phyloP scores from a whole-genome alignment of 2,113 vertebrate species.

The Rhabdomys dilectus region DNA sequence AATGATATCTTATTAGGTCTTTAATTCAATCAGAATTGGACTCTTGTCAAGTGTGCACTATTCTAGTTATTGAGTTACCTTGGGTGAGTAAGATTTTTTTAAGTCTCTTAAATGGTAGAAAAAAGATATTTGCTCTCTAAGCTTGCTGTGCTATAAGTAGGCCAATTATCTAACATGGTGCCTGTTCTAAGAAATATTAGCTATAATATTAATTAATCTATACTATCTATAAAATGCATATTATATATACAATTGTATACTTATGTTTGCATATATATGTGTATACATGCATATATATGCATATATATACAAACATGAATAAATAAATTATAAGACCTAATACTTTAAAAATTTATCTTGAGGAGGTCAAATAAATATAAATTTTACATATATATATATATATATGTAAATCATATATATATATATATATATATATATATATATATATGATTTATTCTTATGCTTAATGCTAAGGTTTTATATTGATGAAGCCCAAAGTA shows the following conservation, averaged over 20 bases:
- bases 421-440: neutral
- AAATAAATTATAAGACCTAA: neutral
- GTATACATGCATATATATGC: neutral
- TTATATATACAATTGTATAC: neutral
- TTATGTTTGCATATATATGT: no score
- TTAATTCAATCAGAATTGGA: neutral
- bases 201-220: neutral
- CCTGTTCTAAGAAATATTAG: neutral
- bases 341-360: slow-evolving; percentile 5
- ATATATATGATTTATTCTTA: neutral
- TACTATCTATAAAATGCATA: neutral
- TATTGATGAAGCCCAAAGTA: neutral
- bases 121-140: neutral
- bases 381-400: no score
- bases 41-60: neutral
- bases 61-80: neutral
- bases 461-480: neutral
- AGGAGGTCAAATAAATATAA: neutral
- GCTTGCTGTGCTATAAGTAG: neutral
- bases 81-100: neutral
- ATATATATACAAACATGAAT: no score
- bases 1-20: neutral
- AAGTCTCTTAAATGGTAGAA: neutral
- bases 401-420: no score
- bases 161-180: neutral